phyloP scores from a whole-genome alignment of 2,888 invertebrate genomes.

The Diaprepes abbreviatus region DNA sequence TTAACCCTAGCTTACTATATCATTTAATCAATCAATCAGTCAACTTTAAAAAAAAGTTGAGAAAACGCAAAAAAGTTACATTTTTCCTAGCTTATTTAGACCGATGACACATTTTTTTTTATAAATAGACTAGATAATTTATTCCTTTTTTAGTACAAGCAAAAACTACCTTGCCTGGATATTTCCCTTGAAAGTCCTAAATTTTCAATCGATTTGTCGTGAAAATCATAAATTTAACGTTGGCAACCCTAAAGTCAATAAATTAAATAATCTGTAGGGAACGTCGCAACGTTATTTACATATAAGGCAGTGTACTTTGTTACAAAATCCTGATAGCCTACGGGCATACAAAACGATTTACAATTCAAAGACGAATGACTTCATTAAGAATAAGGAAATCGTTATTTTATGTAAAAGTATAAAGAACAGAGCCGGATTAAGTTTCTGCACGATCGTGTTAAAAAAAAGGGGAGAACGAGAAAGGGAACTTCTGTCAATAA shows the following conservation, averaged over 20 bases:
- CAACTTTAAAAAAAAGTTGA: too few species aligned
- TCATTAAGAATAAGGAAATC: neutral
- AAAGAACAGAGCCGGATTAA: too few species aligned
- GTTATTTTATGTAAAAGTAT: neutral
- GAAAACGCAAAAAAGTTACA: neutral
- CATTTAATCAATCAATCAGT: too few species aligned
- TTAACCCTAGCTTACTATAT: too few species aligned
- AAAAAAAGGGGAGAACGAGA: too few species aligned
- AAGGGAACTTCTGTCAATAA: too few species aligned
- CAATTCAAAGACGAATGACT: conserved; percentile 1
- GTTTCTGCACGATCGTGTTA: too few species aligned
- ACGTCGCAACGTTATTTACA: neutral
- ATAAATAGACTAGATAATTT: neutral
- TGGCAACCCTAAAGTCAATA: conserved; percentile 3
- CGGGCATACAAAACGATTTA: conserved; percentile 8
- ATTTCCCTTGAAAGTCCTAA: conserved; percentile 1
- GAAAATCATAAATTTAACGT: conserved; percentile 11
- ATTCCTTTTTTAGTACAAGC: neutral
- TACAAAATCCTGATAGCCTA: conserved; percentile 11
- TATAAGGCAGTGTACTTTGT: conserved; percentile 8
- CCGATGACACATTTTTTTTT: neutral
- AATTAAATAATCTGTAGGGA: conserved; percentile 9
- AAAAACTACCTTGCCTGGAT: conserved; percentile 2
- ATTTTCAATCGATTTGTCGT: conserved; percentile 14
- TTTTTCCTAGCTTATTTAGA: neutral